A percentile compares a stretch with the other conserved stretches of the same genome.
phyloP scores from a whole-genome alignment of 2,797 vertebrate genomes.

The Lagorchestes hirsutus region DNA sequence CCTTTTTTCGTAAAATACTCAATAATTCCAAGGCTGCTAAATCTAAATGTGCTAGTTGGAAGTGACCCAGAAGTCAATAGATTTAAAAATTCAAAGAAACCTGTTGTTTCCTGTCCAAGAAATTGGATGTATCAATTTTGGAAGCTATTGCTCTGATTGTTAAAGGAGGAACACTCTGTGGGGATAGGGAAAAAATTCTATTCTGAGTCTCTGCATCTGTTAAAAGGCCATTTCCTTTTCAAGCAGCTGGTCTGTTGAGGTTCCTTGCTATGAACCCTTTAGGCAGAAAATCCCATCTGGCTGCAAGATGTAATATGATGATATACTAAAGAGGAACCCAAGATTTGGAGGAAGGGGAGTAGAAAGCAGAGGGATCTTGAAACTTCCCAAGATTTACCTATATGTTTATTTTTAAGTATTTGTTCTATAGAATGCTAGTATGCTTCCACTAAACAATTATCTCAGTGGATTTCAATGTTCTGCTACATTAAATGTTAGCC shows the following conservation, averaged over 20 bases:
- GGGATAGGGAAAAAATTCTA: slow-evolving; percentile 59
- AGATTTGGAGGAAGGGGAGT: neutral
- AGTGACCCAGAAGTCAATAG: slow-evolving; percentile 25
- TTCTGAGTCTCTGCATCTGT: slow-evolving; percentile 70
- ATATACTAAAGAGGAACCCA: slow-evolving; percentile 49
- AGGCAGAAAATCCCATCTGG: slow-evolving; percentile 71
- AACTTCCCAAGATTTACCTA: slow-evolving; percentile 54
- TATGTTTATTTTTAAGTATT: slow-evolving; percentile 19
- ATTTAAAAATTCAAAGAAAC: slow-evolving; percentile 52
- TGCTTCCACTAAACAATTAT: slow-evolving; percentile 54
- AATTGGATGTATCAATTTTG: slow-evolving; percentile 53
- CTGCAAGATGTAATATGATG: slow-evolving; percentile 29
- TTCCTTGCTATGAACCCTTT: slow-evolving; percentile 67
- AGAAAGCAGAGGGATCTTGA: slow-evolving; percentile 4
- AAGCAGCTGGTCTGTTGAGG: slow-evolving; percentile 66
- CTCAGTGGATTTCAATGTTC: slow-evolving; percentile 57
- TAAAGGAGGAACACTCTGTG: slow-evolving; percentile 50
- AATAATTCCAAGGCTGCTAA: slow-evolving; percentile 17
- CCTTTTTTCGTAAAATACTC: slow-evolving; percentile 50
- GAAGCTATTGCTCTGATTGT: slow-evolving; percentile 62
- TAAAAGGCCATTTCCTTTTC: slow-evolving; percentile 61
- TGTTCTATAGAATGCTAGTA: neutral
- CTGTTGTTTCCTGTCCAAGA: slow-evolving; percentile 59
- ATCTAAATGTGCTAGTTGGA: neutral
- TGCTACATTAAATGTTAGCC: slow-evolving; percentile 63